Evolutionary conservation across 2,797 vertebrate genomes (phyloP), one percentile per base, ranked within the genome.

Genomic region (Onychomys torridus): DNA sequence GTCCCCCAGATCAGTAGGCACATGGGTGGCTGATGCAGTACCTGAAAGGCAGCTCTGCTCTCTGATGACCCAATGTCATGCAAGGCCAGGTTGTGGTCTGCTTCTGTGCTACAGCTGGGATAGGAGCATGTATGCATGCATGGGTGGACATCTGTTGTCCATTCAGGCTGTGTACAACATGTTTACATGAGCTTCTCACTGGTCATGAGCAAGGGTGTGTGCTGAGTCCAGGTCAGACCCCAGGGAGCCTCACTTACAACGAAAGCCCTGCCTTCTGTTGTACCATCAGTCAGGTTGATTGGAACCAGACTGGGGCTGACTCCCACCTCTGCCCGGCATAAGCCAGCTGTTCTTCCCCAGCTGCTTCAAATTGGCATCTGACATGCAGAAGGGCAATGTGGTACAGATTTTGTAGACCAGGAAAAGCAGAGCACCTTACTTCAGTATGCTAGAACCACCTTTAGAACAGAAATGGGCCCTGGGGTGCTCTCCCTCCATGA

Each of bases 281-380:
- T 93, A 23, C 43, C 10, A 0, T 81, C 19, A 75, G 43, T 75
- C 32, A 49, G 84, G n/a, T 14, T 23, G 27, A 46, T 16, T 9
- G 7, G 73, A 27, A 55, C 46, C 29, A 14, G 27, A 52, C 21
- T 12, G 40, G 34, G 1, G 16, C 27, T 78, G 5, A 49, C 32
- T 49, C 29, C 25, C 8, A 3, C 23, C 55, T 90, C 23, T 69
- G 75, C 49, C n/a, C 19, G 29, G 2, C 3, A 43, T 37, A 25
- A 52, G 21, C 69, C 40, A 75, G 23, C 57, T n/a, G n/a, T n/a
- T 91, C 46, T 88, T 76, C 73, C n/a, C 32, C 4, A 52, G 55
- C 40, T 91, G 25, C 11, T 32, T 10, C 5, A 43, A 13, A 55
- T 25, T 49, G 7, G 0, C 1, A 0, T 49, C 52, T 37, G 69